phyloP scores from a whole-genome alignment of 1,140 invertebrate genomes.

The Eupristina koningsbergeri region DNA sequence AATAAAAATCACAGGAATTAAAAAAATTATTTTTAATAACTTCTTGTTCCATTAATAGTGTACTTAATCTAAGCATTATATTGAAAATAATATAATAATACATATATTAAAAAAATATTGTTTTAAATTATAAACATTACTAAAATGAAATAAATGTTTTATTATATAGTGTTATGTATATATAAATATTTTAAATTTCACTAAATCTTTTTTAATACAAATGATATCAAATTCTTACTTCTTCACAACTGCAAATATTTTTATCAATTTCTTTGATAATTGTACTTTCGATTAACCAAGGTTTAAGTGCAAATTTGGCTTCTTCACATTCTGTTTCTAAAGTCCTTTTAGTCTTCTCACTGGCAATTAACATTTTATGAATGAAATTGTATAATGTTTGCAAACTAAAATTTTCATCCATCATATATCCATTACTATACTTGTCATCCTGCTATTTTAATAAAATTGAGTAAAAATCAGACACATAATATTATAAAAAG shows the following conservation, averaged over 20 bases:
- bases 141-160: too few relatives aligned
- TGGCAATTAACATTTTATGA: slow-evolving; percentile 53
- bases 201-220: neutral
- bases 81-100: too few relatives aligned
- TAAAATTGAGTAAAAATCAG: slow-evolving; percentile 44
- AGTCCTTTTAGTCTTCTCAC: slow-evolving; percentile 60
- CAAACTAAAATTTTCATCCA: slow-evolving; percentile 52
- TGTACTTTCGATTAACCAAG: slow-evolving; percentile 61
- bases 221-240: slow-evolving; percentile 57
- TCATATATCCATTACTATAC: slow-evolving; percentile 36
- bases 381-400: slow-evolving; percentile 59
- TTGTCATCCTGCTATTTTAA: slow-evolving; percentile 41
- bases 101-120: too few relatives aligned
- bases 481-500: neutral
- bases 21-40: too few relatives aligned
- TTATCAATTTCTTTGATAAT: slow-evolving; percentile 54
- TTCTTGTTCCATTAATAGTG: too few relatives aligned
- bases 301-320: slow-evolving; percentile 63
- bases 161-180: too few relatives aligned
- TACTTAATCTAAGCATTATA: too few relatives aligned
- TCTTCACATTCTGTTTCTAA: slow-evolving; percentile 64
- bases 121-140: too few relatives aligned
- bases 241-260: slow-evolving; percentile 63
- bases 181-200: too few relatives aligned
- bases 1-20: too few relatives aligned